A percentile compares a stretch with the other conserved stretches of the same genome.
Evolutionary conservation across 2,888 invertebrate species (phyloP).

Genomic region (Acleris laterana): DNA sequence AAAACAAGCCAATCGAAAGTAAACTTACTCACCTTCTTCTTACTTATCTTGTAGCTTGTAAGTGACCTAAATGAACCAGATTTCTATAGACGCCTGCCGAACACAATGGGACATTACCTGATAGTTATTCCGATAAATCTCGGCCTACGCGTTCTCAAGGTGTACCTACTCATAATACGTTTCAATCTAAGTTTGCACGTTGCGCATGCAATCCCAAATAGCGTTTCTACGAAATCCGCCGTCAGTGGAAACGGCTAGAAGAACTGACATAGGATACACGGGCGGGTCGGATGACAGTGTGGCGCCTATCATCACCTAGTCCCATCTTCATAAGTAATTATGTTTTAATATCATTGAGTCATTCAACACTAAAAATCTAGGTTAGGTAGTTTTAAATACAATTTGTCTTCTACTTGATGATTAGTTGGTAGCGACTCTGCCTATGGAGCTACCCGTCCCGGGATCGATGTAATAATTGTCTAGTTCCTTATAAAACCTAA

Average conservation of each 20-base stretch:
- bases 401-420: too few species aligned
- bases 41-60: constrained; percentile 42
- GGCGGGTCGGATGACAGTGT: constrained; percentile 42
- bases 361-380: background rate
- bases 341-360: background rate
- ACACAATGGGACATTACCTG: constrained; percentile 65
- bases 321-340: background rate
- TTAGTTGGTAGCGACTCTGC: too few species aligned
- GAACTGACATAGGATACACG: constrained; percentile 56
- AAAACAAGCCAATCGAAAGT: constrained; percentile 12
- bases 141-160: constrained; percentile 60
- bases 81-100: constrained; percentile 54
- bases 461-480: too few species aligned
- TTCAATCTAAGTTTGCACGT: constrained; percentile 43
- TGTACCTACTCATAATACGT: constrained; percentile 44
- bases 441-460: too few species aligned
- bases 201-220: constrained; percentile 59
- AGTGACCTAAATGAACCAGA: constrained; percentile 58
- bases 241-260: constrained; percentile 52
- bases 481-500: too few species aligned
- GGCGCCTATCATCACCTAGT: constrained; percentile 31
- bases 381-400: too few species aligned
- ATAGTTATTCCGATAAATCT: constrained; percentile 58
- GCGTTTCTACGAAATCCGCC: constrained; percentile 61
- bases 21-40: too few species aligned